Conservation (phyloP, 2,113 vertebrate species). For the Penelope pileata region DNA sequence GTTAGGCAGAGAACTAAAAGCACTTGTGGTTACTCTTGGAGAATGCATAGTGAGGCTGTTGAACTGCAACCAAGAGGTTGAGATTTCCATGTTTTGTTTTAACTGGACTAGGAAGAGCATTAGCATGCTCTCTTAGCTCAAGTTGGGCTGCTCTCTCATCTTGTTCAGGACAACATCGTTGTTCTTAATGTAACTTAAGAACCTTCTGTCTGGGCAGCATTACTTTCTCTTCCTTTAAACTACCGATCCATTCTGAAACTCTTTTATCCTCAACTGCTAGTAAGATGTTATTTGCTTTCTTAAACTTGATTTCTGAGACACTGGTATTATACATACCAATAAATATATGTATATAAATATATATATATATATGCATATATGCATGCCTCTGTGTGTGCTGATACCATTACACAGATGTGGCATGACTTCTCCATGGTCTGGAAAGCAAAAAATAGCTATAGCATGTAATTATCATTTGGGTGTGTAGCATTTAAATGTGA, state of each 20-base stretch:
- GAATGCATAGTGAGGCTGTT: not conserved
- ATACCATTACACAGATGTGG: not conserved
- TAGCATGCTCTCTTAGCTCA: too few relatives aligned
- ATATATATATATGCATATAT: not conserved
- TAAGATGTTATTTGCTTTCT: not conserved
- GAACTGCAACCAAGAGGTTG: not conserved
- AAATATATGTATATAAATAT: not conserved
- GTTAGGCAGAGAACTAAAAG: not conserved
- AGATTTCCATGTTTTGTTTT: not conserved
- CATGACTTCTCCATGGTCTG: not conserved
- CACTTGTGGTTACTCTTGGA: not conserved
- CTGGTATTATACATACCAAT: not conserved
- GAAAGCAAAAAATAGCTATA: not conserved
- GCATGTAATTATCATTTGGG: not conserved
- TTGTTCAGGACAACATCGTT: not conserved
- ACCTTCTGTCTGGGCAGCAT: not conserved
- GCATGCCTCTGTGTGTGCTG: not conserved
- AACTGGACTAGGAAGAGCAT: not conserved
- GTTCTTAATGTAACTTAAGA: not conserved
- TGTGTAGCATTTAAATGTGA: not conserved
- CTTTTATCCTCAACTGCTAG: not conserved
- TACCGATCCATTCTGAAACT: not conserved
- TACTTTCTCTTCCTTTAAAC: not conserved
- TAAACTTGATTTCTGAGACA: not conserved
- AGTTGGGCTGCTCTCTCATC: not conserved